phyloP scores from a whole-genome alignment of 2,888 invertebrate genomes.

The Quadroppia sp. region DNA sequence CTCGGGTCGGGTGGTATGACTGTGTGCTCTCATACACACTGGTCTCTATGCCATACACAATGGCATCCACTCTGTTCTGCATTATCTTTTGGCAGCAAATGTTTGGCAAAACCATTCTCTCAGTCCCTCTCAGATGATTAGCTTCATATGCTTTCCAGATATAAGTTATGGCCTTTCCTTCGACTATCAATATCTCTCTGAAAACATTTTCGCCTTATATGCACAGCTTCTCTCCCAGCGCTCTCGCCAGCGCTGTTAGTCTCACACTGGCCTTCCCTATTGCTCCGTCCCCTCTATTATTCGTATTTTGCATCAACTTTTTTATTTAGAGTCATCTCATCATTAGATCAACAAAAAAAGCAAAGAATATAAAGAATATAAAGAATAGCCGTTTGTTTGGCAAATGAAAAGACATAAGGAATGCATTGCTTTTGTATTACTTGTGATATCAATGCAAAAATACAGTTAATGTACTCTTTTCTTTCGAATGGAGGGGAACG shows the following conservation, averaged over 20 bases:
- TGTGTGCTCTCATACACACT: no score
- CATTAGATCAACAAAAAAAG: constrained; percentile 6
- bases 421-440: neutral
- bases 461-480: constrained; percentile 24
- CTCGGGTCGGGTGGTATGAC: neutral
- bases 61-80: constrained; percentile 8
- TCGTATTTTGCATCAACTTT: constrained; percentile 30
- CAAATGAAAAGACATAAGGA: constrained; percentile 35
- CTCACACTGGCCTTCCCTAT: neutral
- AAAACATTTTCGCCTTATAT: neutral
- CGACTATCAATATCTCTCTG: constrained; percentile 28
- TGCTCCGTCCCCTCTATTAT: constrained; percentile 16
- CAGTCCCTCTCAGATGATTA: constrained; percentile 36
- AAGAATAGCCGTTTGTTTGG: constrained; percentile 1
- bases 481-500: no score
- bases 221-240: neutral
- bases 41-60: neutral
- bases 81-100: constrained; percentile 30
- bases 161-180: constrained; percentile 36
- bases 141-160: constrained; percentile 30
- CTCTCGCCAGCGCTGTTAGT: neutral
- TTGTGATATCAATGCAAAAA: constrained; percentile 18
- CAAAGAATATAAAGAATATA: constrained; percentile 2
- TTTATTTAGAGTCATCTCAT: constrained; percentile 24
- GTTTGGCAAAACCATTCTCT: constrained; percentile 22